phyloP scores from a whole-genome alignment of 2,888 invertebrate species.

The Acanthococcus lagerstroemiae region DNA sequence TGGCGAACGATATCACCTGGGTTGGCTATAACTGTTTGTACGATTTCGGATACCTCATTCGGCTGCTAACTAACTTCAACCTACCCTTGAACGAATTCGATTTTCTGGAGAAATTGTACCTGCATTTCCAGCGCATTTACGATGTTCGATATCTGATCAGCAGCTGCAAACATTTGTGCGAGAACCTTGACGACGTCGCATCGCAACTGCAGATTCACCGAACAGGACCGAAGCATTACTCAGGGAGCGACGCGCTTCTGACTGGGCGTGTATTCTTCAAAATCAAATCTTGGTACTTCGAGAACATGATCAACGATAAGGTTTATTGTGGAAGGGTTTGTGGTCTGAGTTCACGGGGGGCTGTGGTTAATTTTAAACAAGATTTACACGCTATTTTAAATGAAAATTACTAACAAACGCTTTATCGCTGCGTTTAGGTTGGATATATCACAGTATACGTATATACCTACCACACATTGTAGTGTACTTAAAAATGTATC shows the following conservation, averaged over 20 bases:
- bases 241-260: constrained; percentile 93
- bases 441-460: not conserved
- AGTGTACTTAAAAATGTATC: too few species aligned
- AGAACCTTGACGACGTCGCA: constrained; percentile 95
- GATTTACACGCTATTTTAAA: constrained; percentile 23
- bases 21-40: constrained; percentile 97
- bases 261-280: constrained; percentile 99
- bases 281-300: constrained; percentile 99
- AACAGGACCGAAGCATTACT: constrained; percentile 95
- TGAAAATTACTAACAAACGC: constrained; percentile 18
- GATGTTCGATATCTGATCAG: constrained; percentile 99
- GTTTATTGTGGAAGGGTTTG: constrained; percentile 90
- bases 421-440: too few species aligned
- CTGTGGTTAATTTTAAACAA: constrained; percentile 18
- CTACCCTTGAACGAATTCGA: constrained; percentile 90
- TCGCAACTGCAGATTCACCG: constrained; percentile 83
- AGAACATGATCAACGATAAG: constrained; percentile 94
- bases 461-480: not conserved
- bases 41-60: constrained; percentile 96
- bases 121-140: constrained; percentile 94
- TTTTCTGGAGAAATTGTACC: constrained; percentile 85
- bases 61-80: constrained; percentile 76
- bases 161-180: constrained; percentile 94
- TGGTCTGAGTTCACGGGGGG: constrained; percentile 26
- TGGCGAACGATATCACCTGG: constrained; percentile 96